A percentile compares a stretch with the other conserved stretches of the same genome.
Conservation (phyloP, 2,888 invertebrate genomes). For the Petrolisthes manimaculis region DNA sequence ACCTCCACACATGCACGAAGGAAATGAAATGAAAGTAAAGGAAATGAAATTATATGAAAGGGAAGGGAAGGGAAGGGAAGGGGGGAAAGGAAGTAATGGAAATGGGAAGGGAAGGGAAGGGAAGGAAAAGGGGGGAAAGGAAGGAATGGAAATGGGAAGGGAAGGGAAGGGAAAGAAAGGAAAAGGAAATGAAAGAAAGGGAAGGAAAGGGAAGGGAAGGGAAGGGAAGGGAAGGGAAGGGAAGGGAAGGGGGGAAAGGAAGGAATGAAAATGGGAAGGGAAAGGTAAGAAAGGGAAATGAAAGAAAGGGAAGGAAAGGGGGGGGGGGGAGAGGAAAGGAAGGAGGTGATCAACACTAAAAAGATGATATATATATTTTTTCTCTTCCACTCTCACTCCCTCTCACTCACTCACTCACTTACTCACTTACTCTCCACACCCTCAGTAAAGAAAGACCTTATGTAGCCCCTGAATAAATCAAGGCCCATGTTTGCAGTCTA, state of each 20-base stretch:
- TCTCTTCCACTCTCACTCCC: neutral
- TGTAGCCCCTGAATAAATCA: conserved; percentile 23
- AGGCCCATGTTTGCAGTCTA: conserved; percentile 15
- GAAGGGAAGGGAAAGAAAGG: neutral
- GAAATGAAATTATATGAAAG: neutral
- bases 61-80: neutral
- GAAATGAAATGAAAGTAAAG: neutral
- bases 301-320: neutral
- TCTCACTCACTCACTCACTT: neutral
- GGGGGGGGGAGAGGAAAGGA: neutral
- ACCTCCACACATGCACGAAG: neutral
- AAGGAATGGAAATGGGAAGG: neutral
- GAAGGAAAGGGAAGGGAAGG: neutral
- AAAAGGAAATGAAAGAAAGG: neutral
- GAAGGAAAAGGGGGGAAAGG: neutral
- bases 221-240: too few relatives aligned
- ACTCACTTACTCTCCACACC: neutral
- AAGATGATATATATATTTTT: too few relatives aligned
- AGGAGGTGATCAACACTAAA: too few relatives aligned
- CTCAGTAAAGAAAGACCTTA: conserved; percentile 11
- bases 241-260: neutral
- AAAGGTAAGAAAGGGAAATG: neutral
- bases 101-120: neutral
- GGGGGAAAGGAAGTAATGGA: neutral
- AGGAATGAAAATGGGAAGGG: neutral